Conservation (phyloP, 37 sponge, comb jelly and placozoan species). For the Sycon ciliatum region DNA sequence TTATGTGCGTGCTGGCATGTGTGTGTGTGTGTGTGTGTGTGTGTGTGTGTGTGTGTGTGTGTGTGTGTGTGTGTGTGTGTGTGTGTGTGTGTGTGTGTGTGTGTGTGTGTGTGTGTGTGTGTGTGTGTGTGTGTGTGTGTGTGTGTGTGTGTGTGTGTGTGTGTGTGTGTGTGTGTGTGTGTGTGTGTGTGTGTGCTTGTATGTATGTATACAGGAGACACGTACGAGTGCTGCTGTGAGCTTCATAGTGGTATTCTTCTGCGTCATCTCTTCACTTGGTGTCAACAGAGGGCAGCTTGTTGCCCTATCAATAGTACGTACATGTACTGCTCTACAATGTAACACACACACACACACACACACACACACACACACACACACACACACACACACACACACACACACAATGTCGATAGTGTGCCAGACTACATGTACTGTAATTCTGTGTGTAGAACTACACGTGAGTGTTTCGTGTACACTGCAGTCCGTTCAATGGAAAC, state of each 20-base stretch:
- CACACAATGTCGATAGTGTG: too few relatives aligned
- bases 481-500: too few relatives aligned
- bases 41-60: conserved; percentile 5
- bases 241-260: conserved; percentile 27
- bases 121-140: neutral
- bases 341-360: neutral
- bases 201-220: neutral
- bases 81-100: neutral
- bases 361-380: too few relatives aligned
- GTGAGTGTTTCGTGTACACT: too few relatives aligned
- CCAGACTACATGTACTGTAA: too few relatives aligned
- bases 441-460: too few relatives aligned
- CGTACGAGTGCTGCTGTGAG: neutral
- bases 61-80: conserved; percentile 5
- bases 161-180: neutral
- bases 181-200: conserved; percentile 1
- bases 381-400: too few relatives aligned
- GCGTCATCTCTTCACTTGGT: conserved; percentile 29
- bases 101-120: conserved; percentile 1
- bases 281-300: too few relatives aligned
- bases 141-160: conserved; percentile 2
- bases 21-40: neutral
- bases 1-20: neutral
- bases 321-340: neutral
- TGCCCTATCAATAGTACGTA: too few relatives aligned